Conservation (phyloP, 2,113 vertebrate species). For the Ictalurus furcatus region DNA sequence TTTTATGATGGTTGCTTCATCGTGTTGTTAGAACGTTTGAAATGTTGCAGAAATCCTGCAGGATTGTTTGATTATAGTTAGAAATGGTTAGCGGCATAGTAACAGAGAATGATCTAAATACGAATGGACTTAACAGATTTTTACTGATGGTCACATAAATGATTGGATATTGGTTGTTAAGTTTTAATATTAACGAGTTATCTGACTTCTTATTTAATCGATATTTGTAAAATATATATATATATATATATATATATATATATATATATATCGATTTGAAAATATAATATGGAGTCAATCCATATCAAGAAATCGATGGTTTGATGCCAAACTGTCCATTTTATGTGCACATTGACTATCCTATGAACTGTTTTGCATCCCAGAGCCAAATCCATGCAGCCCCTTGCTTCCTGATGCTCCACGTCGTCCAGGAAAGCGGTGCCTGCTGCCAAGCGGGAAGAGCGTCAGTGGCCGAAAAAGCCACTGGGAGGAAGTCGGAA, state of each 20-base stretch:
- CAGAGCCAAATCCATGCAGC: constrained; percentile 20
- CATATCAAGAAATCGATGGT: background rate
- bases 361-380: constrained; percentile 34
- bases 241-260: too few species aligned
- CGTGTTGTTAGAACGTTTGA: background rate
- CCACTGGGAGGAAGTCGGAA: constrained; percentile 62
- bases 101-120: background rate
- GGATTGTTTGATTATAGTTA: background rate
- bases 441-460: constrained; percentile 50
- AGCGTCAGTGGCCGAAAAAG: constrained; percentile 56
- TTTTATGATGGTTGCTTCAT: background rate
- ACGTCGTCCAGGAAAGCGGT: constrained; percentile 52
- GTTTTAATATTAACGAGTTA: background rate
- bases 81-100: background rate
- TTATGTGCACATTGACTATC: background rate
- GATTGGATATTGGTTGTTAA: background rate
- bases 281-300: background rate
- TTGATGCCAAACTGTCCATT: background rate
- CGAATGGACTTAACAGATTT: background rate
- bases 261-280: background rate
- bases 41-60: background rate
- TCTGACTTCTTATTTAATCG: too few species aligned
- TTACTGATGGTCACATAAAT: background rate
- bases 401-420: constrained; percentile 44
- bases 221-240: too few species aligned